A percentile compares a stretch with the other conserved stretches of the same genome.
Conservation (phyloP, 1,140 invertebrate genomes). For the Drosophila sp. region DNA sequence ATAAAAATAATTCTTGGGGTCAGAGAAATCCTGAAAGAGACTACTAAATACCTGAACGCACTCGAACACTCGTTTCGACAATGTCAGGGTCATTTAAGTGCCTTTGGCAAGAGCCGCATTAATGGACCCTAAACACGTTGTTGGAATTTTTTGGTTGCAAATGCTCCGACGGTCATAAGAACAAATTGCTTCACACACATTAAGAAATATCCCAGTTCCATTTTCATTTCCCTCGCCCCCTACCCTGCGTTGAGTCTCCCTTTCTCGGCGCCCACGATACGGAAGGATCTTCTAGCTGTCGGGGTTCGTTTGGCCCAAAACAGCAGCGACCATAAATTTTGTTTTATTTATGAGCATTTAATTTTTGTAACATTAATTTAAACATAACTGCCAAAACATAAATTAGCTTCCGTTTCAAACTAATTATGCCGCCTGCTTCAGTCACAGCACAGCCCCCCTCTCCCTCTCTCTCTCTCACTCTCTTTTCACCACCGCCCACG, state of each 20-base stretch:
- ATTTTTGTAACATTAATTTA: conserved; percentile 85
- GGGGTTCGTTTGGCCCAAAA: conserved; percentile 30
- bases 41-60: conserved; percentile 56
- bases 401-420: conserved; percentile 84
- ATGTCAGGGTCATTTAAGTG: conserved; percentile 67
- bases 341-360: conserved; percentile 84
- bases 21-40: conserved; percentile 17
- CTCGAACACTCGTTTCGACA: conserved; percentile 15
- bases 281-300: conserved; percentile 32
- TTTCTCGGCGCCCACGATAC: conserved; percentile 20
- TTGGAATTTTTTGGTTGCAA: conserved; percentile 54
- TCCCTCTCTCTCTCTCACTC: no score
- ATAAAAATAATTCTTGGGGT: conserved; percentile 10
- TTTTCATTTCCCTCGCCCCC: conserved; percentile 18
- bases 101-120: conserved; percentile 56
- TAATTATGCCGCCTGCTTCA: conserved; percentile 74
- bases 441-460: conserved; percentile 20
- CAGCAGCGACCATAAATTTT: conserved; percentile 66
- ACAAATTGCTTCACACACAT: conserved; percentile 77
- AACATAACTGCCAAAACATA: conserved; percentile 84
- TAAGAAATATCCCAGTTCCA: conserved; percentile 62
- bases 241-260: neutral
- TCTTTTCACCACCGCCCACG: neutral
- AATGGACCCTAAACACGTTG: conserved; percentile 79
- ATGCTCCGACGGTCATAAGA: conserved; percentile 26